These are phyloP conservation scores for Amphimedon queenslandica DNA, from an alignment of 37 sponge, comb jelly and placozoan genomes.

Conservation along the genomic window DNA sequence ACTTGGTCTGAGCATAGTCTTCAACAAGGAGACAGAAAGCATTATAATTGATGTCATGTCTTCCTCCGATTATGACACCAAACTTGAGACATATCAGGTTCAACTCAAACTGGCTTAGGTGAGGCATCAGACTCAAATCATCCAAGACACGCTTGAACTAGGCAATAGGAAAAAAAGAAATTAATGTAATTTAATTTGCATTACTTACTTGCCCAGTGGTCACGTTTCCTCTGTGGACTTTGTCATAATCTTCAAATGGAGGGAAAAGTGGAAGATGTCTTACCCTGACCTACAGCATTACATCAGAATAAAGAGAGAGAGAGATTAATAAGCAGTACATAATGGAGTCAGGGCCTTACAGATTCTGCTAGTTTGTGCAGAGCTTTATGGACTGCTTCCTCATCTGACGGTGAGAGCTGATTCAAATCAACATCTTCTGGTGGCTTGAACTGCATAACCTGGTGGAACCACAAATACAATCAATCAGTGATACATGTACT, in stretches of 20 bases:
- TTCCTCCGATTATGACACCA: slow-evolving; percentile 70
- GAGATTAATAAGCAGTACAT: background rate
- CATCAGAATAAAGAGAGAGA: background rate
- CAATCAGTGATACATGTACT: background rate
- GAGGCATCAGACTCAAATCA: slow-evolving; percentile 54
- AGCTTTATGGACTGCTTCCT: slow-evolving; percentile 41
- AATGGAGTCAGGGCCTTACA: slow-evolving; percentile 29
- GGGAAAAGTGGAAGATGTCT: slow-evolving; percentile 80
- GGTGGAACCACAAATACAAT: background rate
- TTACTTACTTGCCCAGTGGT: slow-evolving; percentile 62
- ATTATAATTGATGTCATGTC: slow-evolving; percentile 84
- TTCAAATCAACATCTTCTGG: slow-evolving; percentile 13
- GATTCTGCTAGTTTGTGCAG: slow-evolving; percentile 73
- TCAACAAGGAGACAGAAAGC: slow-evolving; percentile 77
- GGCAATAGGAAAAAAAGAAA: slow-evolving; percentile 9
- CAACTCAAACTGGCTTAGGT: slow-evolving; percentile 72
- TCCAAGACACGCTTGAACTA: slow-evolving; percentile 91
- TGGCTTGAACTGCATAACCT: background rate
- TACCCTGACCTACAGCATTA: slow-evolving; percentile 61
- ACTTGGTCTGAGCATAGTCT: slow-evolving; percentile 61
- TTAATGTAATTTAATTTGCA: background rate
- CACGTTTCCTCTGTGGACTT: slow-evolving; percentile 84
- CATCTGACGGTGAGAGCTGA: slow-evolving; percentile 45
- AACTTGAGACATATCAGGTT: slow-evolving; percentile 65
- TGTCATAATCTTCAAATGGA: slow-evolving; percentile 91